Base-by-base conservation (phyloP, 2,113 vertebrate species). In the Cacatua alba region DNA sequence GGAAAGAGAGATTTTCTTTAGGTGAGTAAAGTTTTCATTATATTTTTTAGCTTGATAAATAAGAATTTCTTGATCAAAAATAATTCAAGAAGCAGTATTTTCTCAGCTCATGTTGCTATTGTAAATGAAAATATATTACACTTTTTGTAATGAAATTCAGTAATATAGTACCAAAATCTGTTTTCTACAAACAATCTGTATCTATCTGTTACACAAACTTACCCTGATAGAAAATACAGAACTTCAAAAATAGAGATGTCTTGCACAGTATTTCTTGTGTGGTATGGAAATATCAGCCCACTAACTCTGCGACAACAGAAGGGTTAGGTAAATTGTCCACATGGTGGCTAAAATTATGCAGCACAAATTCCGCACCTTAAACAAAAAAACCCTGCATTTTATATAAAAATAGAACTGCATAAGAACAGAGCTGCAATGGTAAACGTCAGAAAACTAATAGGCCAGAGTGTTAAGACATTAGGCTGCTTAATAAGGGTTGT, bases 361-460 rank as follows among this genome's bases (percentile, higher is more conserved):
- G 39, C 12, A 67, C 1, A 44, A 63, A 55, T 44, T 78, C 77
- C 75, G 15, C 11, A 72, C 29, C 55, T 95, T 53, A 83, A 80
- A 67, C 10, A 72, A 89, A 88, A 88, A 9, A 1, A 20, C 6
- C 14, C 1, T 7, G 9, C 52, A 21, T 52, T 93, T 86, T 77
- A 70, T 13, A 18, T 39, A 84, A 37, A 3, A 44, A 75, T 9
- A 76, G 23, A 76, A 68, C 17, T 62, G 51, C 43, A 94, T 33
- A 33, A 57, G 24, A 89, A 82, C 6, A 76, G 20, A 79, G 57
- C 17, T 62, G 51, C 43, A 92, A 11, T 35, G 13, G 17, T 55
- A 76, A 26, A 52, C 82, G 52, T 72, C 63, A 86, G 49, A 81
- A 92, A 94, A 90, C 49, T 86, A 88, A 94, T 24, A 91, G 33